Evolutionary conservation across 2,113 vertebrate species (phyloP), one percentile per base, ranked within the genome.

Genomic region (Mesitornis unicolor): DNA sequence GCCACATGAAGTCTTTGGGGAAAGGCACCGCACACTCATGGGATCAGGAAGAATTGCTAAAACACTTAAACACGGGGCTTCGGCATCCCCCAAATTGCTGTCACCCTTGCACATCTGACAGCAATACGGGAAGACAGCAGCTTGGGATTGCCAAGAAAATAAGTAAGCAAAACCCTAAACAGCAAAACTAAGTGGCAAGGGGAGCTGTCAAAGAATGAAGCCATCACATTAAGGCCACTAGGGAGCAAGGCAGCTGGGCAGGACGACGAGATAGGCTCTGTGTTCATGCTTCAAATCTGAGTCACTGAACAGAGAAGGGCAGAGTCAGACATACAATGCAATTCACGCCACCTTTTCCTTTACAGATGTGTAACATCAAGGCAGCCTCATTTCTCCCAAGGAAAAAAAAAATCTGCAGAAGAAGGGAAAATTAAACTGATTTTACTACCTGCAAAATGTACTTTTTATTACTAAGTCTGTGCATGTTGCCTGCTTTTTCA

Each of bases 1-100:
- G 19, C 53, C 21, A 33, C 2, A 0, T 28, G 20, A 60, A 80
- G n/a, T 19, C 68, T 53, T 26, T 6, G 13, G 17, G 75, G n/a
- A 80, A 50, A 80, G n/a, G 25, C 38, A 73, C 29, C 3, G 2
- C 33, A 10, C 1, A 1, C 43, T 20, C 31, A 43, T 0, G 1
- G 42, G 20, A 76, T 64, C 50, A 77, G 19, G 51, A 81, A 43
- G 29, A 57, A 53, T 8, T 1, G 1, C 33, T 42, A 35, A 20
- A 51, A 35, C 10, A 14, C 47, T 33, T 38, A 45, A 10, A 57
- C 14, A 8, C 0, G 2, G 29, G 29, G 20, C 16, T 45, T 28
- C 13, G 57, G 18, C 71, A 69, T 3, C 21, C 56, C 78, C 40
- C 24, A 35, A 53, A 45, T 3, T n/a, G 26, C 53, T 13, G 4